phyloP scores from a whole-genome alignment of 2,113 vertebrate genomes.

The Lagopus muta region DNA sequence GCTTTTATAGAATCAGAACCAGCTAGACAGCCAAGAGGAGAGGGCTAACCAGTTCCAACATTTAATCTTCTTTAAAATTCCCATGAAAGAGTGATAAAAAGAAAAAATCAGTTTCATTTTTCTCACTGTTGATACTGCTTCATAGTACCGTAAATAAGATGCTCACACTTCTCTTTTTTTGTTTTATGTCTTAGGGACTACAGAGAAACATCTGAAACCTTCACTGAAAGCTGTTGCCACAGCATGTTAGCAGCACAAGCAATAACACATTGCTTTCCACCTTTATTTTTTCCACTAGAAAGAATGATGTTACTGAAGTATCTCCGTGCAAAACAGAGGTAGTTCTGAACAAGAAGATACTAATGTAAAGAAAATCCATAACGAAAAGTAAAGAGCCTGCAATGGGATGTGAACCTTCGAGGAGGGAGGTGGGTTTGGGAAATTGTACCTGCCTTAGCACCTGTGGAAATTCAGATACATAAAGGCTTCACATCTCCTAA shows the following conservation, averaged over 20 bases:
- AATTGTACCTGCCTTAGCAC: neutral
- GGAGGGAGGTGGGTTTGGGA: neutral
- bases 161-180: neutral
- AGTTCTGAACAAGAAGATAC: neutral
- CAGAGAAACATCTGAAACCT: neutral
- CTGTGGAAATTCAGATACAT: neutral
- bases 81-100: neutral
- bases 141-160: neutral
- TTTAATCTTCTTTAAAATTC: neutral
- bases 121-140: neutral
- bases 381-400: neutral
- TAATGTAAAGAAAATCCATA: neutral
- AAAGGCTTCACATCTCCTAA: neutral
- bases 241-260: neutral
- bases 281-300: neutral
- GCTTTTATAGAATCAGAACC: neutral
- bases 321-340: neutral
- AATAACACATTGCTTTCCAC: neutral
- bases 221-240: neutral
- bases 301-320: neutral
- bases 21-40: neutral
- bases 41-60: neutral
- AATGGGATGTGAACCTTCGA: neutral
- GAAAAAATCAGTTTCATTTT: neutral
- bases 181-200: neutral